phyloP scores from a whole-genome alignment of 1,140 invertebrate genomes.

The Saccostrea glomerata region DNA sequence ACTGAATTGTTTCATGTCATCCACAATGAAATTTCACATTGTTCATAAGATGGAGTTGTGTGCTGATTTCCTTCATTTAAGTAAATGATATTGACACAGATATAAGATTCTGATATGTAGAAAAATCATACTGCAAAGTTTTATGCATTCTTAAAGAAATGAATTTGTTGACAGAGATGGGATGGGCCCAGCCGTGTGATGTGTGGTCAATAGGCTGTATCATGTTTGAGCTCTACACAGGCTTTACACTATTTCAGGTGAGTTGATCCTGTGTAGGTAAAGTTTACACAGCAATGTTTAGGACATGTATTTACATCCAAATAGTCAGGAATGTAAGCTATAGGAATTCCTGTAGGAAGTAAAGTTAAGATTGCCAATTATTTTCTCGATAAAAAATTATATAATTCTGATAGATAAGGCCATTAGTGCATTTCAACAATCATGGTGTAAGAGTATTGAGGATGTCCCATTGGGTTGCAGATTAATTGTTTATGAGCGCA shows the following conservation, averaged over 20 bases:
- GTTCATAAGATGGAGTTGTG: too few species aligned
- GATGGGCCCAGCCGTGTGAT: conserved; percentile 99
- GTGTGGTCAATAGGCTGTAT: conserved; percentile 99
- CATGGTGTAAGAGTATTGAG: background rate
- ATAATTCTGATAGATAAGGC: background rate
- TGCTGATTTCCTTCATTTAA: too few species aligned
- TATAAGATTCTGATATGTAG: too few species aligned
- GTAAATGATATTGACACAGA: too few species aligned
- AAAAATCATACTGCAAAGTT: too few species aligned
- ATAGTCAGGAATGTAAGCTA: background rate
- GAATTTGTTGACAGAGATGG: conserved; percentile 87
- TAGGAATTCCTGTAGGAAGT: background rate
- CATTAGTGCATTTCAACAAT: background rate
- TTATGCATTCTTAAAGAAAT: background rate
- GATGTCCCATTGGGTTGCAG: background rate
- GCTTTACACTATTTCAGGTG: conserved; percentile 96
- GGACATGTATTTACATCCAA: background rate
- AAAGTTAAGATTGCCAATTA: background rate
- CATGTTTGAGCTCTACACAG: conserved; percentile 98
- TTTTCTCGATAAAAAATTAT: background rate
- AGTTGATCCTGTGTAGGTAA: conserved; percentile 18
- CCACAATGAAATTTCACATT: too few species aligned
- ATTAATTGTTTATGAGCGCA: background rate
- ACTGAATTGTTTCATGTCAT: too few species aligned
- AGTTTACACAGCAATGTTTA: background rate